Percentiles rank a stretch among this genome's conserved stretches.
Conservation (phyloP, 2,888 invertebrate genomes). For the Heliconius aoede region DNA sequence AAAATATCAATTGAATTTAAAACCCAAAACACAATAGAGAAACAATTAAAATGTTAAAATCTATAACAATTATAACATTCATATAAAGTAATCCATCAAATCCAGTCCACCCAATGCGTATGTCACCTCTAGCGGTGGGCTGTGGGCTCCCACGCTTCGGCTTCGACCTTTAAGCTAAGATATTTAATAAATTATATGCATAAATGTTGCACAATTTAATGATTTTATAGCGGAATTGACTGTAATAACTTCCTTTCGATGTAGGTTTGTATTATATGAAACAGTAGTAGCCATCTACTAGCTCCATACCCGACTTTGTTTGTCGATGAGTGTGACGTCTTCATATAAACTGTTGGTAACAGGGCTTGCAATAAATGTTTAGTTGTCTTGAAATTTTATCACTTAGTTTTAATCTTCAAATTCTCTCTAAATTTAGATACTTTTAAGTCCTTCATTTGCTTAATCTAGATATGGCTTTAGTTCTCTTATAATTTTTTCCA, state of each 20-base stretch:
- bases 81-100: constrained; percentile 67
- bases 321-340: neutral
- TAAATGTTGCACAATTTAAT: constrained; percentile 47
- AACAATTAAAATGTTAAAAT: neutral
- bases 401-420: too few species aligned
- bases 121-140: constrained; percentile 66
- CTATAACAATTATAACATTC: neutral
- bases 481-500: neutral
- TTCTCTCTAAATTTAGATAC: neutral
- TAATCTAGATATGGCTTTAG: neutral
- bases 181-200: constrained; percentile 52
- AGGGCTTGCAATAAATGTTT: too few species aligned
- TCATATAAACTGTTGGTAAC: neutral
- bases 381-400: too few species aligned
- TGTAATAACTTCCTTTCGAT: constrained; percentile 58
- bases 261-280: neutral
- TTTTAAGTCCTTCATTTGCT: neutral
- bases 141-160: constrained; percentile 66
- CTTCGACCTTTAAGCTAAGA: constrained; percentile 66
- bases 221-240: constrained; percentile 60
- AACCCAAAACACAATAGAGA: neutral
- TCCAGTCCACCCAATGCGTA: constrained; percentile 60
- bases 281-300: neutral
- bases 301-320: neutral
- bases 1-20: too few species aligned